These are phyloP conservation scores for Megaceryle alcyon DNA, from an alignment of 2,797 vertebrate genomes.

Conservation along the genomic window DNA sequence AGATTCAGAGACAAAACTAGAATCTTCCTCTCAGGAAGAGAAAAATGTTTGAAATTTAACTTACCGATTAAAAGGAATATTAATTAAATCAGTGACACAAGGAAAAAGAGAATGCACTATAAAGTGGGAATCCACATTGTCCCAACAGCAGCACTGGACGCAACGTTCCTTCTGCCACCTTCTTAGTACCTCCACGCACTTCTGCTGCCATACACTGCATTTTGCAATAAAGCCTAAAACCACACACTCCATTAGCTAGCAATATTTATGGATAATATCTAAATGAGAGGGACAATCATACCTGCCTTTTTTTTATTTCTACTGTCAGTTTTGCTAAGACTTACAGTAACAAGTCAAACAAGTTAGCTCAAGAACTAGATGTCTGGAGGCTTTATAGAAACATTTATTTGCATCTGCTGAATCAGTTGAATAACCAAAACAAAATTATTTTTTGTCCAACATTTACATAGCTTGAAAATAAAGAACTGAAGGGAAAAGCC, in stretches of 20 bases:
- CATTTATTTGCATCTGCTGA: neutral
- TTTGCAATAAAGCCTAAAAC: neutral
- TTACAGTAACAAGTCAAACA: neutral
- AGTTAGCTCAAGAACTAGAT: neutral
- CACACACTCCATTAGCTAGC: no score
- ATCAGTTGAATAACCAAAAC: neutral
- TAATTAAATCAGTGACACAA: neutral
- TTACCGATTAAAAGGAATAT: neutral
- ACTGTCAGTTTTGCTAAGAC: neutral
- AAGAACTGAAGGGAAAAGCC: neutral
- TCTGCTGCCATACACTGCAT: accelerated
- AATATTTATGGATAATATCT: neutral
- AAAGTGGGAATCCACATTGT: neutral
- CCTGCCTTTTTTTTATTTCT: neutral
- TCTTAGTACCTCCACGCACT: accelerated
- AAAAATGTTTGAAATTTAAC: neutral
- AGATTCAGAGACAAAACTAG: neutral
- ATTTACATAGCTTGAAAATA: neutral
- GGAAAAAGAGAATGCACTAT: neutral
- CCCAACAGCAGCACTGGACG: accelerated
- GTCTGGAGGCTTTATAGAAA: neutral
- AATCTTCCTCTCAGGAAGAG: neutral
- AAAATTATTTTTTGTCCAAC: neutral
- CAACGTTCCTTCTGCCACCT: accelerated
- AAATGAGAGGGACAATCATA: neutral